Percentiles rank a stretch among this genome's conserved stretches.
Conservation (phyloP, 2,113 vertebrate genomes). For the Cricetomys ansorgei region DNA sequence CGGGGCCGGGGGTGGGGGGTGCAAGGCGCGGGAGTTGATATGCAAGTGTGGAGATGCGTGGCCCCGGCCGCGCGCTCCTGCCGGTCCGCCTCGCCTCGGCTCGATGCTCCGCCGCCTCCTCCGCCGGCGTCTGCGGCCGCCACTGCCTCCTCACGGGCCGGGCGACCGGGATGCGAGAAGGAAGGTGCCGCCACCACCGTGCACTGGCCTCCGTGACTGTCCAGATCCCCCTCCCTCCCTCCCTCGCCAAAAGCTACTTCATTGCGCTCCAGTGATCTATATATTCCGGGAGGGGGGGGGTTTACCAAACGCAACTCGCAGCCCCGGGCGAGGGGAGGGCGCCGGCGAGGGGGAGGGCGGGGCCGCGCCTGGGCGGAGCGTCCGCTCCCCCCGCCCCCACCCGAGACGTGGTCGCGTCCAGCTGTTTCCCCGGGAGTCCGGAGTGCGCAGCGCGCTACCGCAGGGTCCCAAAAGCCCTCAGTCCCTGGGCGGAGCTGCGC, state of each 20-base stretch:
- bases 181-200: conserved; percentile 43
- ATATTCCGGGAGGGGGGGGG: conserved; percentile 77
- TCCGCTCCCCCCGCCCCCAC: conserved; percentile 63
- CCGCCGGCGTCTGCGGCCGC: conserved; percentile 60
- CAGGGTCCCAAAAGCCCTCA: conserved; percentile 80
- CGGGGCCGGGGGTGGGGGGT: conserved; percentile 44
- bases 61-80: conserved; percentile 53
- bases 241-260: conserved; percentile 77
- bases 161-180: conserved; percentile 49
- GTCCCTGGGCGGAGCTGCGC: neutral
- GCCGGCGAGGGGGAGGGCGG: conserved; percentile 61
- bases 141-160: conserved; percentile 64
- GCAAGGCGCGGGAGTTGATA: conserved; percentile 64
- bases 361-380: conserved; percentile 72
- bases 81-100: conserved; percentile 38
- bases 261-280: conserved; percentile 77
- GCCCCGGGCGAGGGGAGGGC: conserved; percentile 74
- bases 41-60: conserved; percentile 62
- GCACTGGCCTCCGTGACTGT: conserved; percentile 58
- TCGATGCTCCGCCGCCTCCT: conserved; percentile 68
- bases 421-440: conserved; percentile 76
- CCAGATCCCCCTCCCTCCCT: conserved; percentile 56
- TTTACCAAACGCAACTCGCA: conserved; percentile 75
- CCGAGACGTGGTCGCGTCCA: conserved; percentile 85
- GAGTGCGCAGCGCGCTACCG: conserved; percentile 73